These are phyloP conservation scores for Chlamydotis undulata DNA, from an alignment of 2,113 vertebrate species.

Conservation along the genomic window DNA sequence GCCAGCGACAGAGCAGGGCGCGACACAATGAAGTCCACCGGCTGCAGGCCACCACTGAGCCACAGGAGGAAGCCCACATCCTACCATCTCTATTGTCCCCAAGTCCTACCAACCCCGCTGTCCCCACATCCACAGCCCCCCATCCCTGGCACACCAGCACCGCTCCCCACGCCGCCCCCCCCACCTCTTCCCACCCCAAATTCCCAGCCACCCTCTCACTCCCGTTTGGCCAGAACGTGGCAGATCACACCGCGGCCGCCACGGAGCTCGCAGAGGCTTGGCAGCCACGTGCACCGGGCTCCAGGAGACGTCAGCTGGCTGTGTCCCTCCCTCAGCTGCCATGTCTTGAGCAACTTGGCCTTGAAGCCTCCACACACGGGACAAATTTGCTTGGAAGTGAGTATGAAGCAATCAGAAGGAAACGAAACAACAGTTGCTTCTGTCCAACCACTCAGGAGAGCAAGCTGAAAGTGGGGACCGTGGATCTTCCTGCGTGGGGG, in stretches of 20 bases:
- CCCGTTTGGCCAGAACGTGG: accelerated
- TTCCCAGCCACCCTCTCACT: not conserved
- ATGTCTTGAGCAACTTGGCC: not conserved
- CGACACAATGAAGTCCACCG: not conserved
- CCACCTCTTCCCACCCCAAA: not conserved
- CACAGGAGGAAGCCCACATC: not conserved
- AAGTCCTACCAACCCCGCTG: not conserved
- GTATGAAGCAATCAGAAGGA: not conserved
- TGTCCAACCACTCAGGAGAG: not conserved
- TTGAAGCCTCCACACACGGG: not conserved
- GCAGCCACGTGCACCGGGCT: not conserved
- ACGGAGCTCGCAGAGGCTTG: accelerated
- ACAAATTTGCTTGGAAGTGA: not conserved
- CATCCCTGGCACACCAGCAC: not conserved
- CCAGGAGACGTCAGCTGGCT: accelerated
- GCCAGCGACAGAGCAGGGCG: accelerated
- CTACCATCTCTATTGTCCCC: not conserved
- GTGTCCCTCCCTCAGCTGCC: not conserved
- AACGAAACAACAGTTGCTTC: not conserved
- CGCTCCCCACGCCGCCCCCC: not conserved
- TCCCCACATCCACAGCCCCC: accelerated
- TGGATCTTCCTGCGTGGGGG: accelerated
- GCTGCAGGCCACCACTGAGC: not conserved
- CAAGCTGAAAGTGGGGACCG: no score
- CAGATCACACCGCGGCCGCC: accelerated